A percentile compares a stretch with the other conserved stretches of the same genome.
phyloP scores from a whole-genome alignment of 2,113 vertebrate species.

The Tyrannus savana region DNA sequence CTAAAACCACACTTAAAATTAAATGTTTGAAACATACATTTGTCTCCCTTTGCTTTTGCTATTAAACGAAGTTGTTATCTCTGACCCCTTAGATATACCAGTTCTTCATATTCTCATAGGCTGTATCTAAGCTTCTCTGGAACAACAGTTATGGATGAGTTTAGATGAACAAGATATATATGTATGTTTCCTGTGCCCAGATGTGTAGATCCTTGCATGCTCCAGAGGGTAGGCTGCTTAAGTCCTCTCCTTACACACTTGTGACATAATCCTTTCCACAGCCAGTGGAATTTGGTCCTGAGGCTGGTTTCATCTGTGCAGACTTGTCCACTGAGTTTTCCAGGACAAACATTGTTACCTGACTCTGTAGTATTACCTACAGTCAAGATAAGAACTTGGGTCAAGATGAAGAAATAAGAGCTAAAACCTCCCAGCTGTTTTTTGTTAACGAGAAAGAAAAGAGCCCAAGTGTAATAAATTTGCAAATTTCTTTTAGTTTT shows the following conservation, averaged over 20 bases:
- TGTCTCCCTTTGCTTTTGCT: neutral
- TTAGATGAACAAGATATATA: neutral
- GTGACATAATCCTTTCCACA: neutral
- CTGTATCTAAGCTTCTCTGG: neutral
- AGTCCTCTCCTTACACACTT: neutral
- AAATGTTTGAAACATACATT: neutral
- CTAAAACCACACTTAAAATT: neutral
- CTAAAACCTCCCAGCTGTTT: neutral
- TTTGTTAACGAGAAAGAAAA: neutral
- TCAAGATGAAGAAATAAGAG: neutral
- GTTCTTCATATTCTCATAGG: neutral
- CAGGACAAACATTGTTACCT: neutral
- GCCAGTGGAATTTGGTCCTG: neutral
- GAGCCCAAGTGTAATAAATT: neutral
- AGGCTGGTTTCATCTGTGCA: neutral
- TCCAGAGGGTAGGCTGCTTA: neutral
- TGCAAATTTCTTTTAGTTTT: neutral
- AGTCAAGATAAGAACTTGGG: neutral
- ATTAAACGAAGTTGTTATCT: neutral
- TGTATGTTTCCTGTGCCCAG: neutral
- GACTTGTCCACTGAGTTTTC: neutral
- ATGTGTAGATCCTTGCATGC: neutral
- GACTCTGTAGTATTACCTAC: neutral
- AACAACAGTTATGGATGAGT: neutral
- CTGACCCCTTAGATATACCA: neutral